Conservation (phyloP, 2,113 vertebrate genomes). For the Clupea harengus region DNA sequence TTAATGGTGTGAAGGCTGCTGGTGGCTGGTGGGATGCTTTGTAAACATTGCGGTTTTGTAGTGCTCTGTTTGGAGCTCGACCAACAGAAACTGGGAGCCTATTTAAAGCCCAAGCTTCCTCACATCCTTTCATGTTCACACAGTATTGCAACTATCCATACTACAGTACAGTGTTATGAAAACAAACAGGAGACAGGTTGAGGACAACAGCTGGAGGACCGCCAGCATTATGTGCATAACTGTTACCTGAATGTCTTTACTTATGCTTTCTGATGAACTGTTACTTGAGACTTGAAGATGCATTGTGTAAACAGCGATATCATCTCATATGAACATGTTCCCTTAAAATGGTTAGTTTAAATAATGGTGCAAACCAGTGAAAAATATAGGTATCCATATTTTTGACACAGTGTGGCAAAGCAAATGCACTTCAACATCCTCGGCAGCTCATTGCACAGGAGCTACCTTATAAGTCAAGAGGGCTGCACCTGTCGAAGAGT, state of each 20-base stretch:
- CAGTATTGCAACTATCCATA: neutral
- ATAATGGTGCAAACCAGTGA: neutral
- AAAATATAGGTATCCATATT: neutral
- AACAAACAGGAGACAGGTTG: neutral
- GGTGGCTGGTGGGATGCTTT: conserved; percentile 23
- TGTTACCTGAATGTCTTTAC: neutral
- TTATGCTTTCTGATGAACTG: neutral
- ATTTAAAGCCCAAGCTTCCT: conserved; percentile 13
- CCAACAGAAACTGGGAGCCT: conserved; percentile 32
- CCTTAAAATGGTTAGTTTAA: neutral
- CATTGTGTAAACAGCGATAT: neutral
- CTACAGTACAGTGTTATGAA: neutral
- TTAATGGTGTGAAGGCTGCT: conserved; percentile 11
- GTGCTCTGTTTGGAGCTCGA: conserved; percentile 24
- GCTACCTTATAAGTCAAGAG: neutral
- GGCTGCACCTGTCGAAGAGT: neutral
- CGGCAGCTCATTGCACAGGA: neutral
- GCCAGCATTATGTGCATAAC: no score
- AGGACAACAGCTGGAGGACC: no score
- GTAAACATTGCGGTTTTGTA: conserved; percentile 32
- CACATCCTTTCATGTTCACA: neutral
- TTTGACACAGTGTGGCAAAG: neutral
- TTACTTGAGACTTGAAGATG: neutral
- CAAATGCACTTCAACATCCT: neutral
- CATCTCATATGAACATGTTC: neutral